Percentiles rank a stretch among this genome's conserved stretches.
These are phyloP conservation scores for Pentamera pediparva DNA, from an alignment of 53 echinoderm and acorn worm genomes.

Conservation along the genomic window DNA sequence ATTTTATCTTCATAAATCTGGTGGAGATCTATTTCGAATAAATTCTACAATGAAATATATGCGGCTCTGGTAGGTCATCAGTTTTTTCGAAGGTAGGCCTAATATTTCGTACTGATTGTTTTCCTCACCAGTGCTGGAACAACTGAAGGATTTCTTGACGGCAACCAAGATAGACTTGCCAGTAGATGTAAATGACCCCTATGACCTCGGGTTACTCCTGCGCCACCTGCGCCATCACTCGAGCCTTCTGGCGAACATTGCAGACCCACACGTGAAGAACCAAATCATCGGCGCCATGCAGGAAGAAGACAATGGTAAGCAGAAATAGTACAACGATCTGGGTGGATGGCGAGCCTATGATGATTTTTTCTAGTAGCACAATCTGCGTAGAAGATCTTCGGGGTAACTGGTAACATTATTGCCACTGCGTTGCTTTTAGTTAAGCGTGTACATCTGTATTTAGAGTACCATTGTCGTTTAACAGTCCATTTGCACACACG, in stretches of 20 bases:
- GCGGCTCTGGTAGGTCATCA: background rate
- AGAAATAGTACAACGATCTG: no score
- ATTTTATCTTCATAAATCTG: no score
- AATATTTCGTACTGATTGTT: background rate
- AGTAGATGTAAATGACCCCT: constrained; percentile 94
- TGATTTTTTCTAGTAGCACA: no score
- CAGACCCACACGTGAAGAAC: constrained; percentile 60
- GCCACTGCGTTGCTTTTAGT: background rate
- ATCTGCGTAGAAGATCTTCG: no score
- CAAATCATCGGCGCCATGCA: constrained; percentile 57
- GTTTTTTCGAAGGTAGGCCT: background rate
- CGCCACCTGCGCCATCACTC: constrained; percentile 90
- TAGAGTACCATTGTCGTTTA: no score
- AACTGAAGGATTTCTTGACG: constrained; percentile 66
- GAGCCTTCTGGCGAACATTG: constrained; percentile 74
- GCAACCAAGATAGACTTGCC: constrained; percentile 85
- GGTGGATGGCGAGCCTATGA: background rate
- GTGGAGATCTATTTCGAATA: no score
- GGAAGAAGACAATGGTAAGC: constrained; percentile 23
- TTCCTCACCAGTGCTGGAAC: constrained; percentile 51
- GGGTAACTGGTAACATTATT: background rate
- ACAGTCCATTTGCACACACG: no score
- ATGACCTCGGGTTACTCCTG: constrained; percentile 85
- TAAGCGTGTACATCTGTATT: background rate
- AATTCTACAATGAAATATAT: no score